These are phyloP conservation scores for Prinia subflava DNA, from an alignment of 2,113 vertebrate genomes.

Conservation along the genomic window DNA sequence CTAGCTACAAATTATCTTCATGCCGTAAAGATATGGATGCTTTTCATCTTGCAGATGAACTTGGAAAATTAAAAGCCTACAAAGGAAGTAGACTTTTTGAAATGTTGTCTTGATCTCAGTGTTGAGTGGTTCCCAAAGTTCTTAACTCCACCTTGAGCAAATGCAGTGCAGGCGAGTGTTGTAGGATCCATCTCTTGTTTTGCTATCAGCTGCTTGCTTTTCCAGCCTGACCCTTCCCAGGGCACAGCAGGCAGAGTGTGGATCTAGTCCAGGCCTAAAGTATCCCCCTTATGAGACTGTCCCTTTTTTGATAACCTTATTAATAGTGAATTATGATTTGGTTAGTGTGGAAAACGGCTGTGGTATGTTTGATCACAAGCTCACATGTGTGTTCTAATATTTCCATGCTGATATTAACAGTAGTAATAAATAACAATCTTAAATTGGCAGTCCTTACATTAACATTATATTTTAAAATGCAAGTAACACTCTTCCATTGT, in stretches of 20 bases:
- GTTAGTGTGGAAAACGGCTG: background rate
- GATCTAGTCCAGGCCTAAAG: background rate
- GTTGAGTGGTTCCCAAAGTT: background rate
- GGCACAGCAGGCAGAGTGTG: background rate
- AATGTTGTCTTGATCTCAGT: background rate
- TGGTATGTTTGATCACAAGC: background rate
- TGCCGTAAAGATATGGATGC: background rate
- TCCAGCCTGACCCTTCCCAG: background rate
- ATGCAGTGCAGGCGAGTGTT: background rate
- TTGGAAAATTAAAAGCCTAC: background rate
- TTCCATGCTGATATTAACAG: background rate
- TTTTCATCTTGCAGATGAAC: constrained; percentile 20
- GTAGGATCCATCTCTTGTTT: background rate
- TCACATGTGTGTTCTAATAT: background rate
- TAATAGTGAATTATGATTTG: background rate
- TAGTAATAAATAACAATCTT: background rate
- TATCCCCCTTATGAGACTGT: background rate
- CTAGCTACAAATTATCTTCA: constrained; percentile 18
- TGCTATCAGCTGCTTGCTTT: background rate
- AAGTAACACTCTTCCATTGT: background rate
- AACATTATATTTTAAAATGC: background rate
- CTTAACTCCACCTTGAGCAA: background rate
- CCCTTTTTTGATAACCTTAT: background rate
- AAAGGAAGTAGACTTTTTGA: background rate
- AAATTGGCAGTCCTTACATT: background rate